These are phyloP conservation scores for Dicrostonyx torquatus DNA, from an alignment of 2,797 vertebrate species.

Conservation along the genomic window DNA sequence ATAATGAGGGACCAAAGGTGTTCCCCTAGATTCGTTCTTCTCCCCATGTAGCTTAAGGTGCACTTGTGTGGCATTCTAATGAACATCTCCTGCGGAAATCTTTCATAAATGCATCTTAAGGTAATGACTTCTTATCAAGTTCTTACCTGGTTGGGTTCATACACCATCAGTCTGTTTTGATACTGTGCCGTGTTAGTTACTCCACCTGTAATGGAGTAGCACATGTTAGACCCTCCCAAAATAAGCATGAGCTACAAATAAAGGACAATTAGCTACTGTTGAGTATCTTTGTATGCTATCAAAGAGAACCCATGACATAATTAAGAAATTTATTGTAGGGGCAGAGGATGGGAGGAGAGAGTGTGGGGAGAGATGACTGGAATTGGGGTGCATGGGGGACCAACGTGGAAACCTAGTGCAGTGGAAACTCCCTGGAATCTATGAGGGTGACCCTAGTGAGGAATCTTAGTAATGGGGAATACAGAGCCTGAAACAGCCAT, in stretches of 20 bases:
- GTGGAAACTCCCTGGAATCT: not conserved
- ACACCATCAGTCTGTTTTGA: constrained; percentile 98
- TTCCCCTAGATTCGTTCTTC: constrained; percentile 45
- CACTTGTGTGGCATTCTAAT: not conserved
- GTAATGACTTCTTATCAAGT: constrained; percentile 17
- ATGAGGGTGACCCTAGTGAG: not conserved
- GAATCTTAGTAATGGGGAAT: not conserved
- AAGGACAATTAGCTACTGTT: constrained; percentile 65
- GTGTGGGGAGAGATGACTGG: not conserved
- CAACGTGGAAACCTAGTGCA: not conserved
- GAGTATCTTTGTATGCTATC: constrained; percentile 57
- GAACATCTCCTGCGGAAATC: not conserved
- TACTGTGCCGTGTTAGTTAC: constrained; percentile 99
- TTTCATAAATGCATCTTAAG: constrained; percentile 44
- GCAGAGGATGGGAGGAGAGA: not conserved
- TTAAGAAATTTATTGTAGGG: constrained; percentile 41
- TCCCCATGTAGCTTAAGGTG: constrained; percentile 4
- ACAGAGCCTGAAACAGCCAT: not conserved
- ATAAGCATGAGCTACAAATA: constrained; percentile 67
- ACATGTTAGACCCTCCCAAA: constrained; percentile 77
- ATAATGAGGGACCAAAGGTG: not conserved
- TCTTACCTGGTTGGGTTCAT: constrained; percentile 96
- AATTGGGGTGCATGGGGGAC: not conserved
- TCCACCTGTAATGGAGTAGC: constrained; percentile 91
- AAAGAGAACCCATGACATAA: constrained; percentile 57